These are phyloP conservation scores for Parotia lawesii DNA, from an alignment of 2,113 vertebrate genomes.

Conservation along the genomic window DNA sequence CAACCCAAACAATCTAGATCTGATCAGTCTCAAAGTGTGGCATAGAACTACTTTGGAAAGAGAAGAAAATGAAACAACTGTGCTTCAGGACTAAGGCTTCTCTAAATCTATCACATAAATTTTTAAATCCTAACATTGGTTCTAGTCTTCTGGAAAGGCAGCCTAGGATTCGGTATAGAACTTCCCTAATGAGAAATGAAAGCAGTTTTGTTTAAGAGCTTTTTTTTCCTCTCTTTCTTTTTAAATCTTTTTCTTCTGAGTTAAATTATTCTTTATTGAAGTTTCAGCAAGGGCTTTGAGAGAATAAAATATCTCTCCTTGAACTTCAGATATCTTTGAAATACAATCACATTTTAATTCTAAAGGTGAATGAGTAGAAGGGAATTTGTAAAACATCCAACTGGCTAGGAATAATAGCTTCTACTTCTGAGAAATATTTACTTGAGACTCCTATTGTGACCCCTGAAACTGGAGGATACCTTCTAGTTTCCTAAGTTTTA, in stretches of 20 bases:
- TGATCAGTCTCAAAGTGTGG: neutral
- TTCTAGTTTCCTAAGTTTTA: neutral
- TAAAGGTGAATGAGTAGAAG: neutral
- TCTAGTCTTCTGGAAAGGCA: neutral
- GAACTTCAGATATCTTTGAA: neutral
- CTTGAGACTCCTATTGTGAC: neutral
- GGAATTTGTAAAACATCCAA: neutral
- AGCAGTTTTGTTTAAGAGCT: neutral
- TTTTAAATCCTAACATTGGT: neutral
- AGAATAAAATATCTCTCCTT: neutral
- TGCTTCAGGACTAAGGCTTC: neutral
- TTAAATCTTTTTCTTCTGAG: neutral
- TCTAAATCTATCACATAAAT: neutral
- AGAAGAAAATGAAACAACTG: neutral
- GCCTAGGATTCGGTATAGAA: neutral
- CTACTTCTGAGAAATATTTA: constrained; percentile 10
- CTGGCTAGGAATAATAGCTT: neutral
- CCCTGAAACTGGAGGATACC: neutral
- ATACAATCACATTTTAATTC: neutral
- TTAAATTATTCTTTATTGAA: neutral
- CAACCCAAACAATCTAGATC: neutral
- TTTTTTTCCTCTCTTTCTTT: neutral
- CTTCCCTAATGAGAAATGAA: neutral
- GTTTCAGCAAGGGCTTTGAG: neutral
- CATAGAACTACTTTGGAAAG: neutral